These are phyloP conservation scores for Odontamblyopus rebecca DNA, from an alignment of 2,797 vertebrate species.

Conservation along the genomic window DNA sequence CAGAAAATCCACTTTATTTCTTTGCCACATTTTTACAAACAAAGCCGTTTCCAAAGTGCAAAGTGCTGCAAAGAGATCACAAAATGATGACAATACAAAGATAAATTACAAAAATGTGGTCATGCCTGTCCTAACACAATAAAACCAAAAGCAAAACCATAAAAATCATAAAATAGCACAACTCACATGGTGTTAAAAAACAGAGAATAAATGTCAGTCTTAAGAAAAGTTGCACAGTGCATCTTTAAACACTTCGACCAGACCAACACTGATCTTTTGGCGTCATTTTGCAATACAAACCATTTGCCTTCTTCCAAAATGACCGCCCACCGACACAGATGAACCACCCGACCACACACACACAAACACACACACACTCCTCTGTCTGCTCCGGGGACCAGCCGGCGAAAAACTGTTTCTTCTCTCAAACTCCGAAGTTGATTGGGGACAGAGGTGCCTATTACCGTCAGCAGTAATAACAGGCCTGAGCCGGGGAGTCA, in stretches of 20 bases:
- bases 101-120: no score
- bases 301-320: constrained; percentile 40
- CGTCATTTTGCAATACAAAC: constrained; percentile 47
- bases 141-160: no score
- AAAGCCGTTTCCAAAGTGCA: no score
- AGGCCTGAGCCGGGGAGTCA: constrained; percentile 59
- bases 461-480: constrained; percentile 73
- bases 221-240: no score
- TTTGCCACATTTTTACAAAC: no score
- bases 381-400: constrained; percentile 36
- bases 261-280: not conserved
- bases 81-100: no score
- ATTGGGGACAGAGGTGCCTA: constrained; percentile 69
- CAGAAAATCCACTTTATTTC: no score
- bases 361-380: not conserved
- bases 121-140: no score
- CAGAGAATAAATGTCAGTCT: no score
- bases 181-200: no score
- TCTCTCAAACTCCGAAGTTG: constrained; percentile 67
- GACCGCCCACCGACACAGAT: constrained; percentile 42
- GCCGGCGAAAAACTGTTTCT: constrained; percentile 55
- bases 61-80: no score
- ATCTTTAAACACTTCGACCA: not conserved
- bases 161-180: no score
- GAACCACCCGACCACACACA: constrained; percentile 23